These are phyloP conservation scores for Chydorus sphaericus DNA, from an alignment of 2,888 invertebrate genomes.

Conservation along the genomic window DNA sequence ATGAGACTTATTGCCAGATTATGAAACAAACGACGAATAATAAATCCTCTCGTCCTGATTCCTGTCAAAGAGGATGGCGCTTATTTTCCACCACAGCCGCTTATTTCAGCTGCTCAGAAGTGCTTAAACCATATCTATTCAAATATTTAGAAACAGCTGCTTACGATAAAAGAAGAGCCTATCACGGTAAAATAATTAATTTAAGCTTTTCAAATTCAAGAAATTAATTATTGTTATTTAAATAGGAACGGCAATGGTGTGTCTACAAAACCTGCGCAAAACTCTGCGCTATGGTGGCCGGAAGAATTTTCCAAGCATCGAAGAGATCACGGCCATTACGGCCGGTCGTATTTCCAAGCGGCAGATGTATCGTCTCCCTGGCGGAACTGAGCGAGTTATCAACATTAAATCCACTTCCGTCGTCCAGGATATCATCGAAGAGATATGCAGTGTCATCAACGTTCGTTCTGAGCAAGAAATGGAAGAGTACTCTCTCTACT, in stretches of 20 bases:
- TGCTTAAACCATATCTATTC: slow-evolving; percentile 77
- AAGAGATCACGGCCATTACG: slow-evolving; percentile 73
- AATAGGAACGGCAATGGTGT: slow-evolving; percentile 69
- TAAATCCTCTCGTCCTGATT: slow-evolving; percentile 73
- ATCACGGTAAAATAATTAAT: slow-evolving; percentile 47
- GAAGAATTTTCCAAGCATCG: slow-evolving; percentile 91
- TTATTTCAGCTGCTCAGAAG: slow-evolving; percentile 89
- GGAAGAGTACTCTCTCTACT: slow-evolving; percentile 93
- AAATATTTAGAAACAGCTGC: slow-evolving; percentile 92
- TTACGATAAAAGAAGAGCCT: slow-evolving; percentile 78
- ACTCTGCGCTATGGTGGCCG: slow-evolving; percentile 92
- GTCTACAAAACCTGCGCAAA: slow-evolving; percentile 81
- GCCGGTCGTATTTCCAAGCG: slow-evolving; percentile 61
- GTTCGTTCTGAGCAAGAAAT: slow-evolving; percentile 57
- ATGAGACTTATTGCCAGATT: slow-evolving; percentile 94
- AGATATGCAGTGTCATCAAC: slow-evolving; percentile 44
- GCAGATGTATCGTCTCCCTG: slow-evolving; percentile 82
- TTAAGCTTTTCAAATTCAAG: not conserved
- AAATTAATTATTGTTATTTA: not conserved
- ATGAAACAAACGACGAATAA: slow-evolving; percentile 99
- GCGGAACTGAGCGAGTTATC: slow-evolving; percentile 85
- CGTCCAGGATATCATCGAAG: slow-evolving; percentile 53
- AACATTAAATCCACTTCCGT: slow-evolving; percentile 91
- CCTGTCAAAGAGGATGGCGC: slow-evolving; percentile 90
- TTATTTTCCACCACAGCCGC: slow-evolving; percentile 89